A percentile compares a stretch with the other conserved stretches of the same genome.
phyloP scores from a whole-genome alignment of 2,888 invertebrate genomes.

The Seira ritae region DNA sequence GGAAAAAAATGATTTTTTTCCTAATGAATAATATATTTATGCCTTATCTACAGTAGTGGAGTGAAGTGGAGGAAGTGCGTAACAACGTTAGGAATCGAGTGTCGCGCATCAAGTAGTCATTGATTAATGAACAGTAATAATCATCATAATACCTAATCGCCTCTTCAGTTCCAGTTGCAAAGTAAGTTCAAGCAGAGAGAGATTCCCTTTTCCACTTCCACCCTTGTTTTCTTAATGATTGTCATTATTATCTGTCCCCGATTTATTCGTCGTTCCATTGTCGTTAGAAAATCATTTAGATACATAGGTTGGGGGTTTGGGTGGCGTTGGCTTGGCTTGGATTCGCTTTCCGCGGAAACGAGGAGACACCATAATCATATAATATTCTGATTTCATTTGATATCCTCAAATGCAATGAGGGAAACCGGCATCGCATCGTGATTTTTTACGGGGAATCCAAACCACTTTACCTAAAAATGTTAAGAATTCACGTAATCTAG shows the following conservation, averaged over 20 bases:
- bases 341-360: too few species aligned
- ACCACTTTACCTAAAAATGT: too few species aligned
- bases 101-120: slow-evolving; percentile 59
- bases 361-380: too few species aligned
- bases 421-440: too few species aligned
- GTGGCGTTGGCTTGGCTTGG: too few species aligned
- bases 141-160: slow-evolving; percentile 29
- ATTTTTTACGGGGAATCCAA: background rate
- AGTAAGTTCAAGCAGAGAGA: background rate
- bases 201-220: background rate
- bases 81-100: slow-evolving; percentile 23
- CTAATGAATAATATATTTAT: too few species aligned
- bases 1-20: too few species aligned
- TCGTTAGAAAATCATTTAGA: background rate
- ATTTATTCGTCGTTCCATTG: background rate
- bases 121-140: slow-evolving; percentile 59
- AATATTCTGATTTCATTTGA: too few species aligned
- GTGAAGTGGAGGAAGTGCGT: too few species aligned
- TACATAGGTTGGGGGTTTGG: background rate
- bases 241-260: slow-evolving; percentile 13
- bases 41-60: too few species aligned
- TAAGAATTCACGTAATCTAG: background rate
- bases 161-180: slow-evolving; percentile 28
- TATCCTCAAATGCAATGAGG: too few species aligned
- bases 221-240: slow-evolving; percentile 16